These are phyloP conservation scores for Zelleria hepariella DNA, from an alignment of 2,888 invertebrate genomes.

Conservation along the genomic window DNA sequence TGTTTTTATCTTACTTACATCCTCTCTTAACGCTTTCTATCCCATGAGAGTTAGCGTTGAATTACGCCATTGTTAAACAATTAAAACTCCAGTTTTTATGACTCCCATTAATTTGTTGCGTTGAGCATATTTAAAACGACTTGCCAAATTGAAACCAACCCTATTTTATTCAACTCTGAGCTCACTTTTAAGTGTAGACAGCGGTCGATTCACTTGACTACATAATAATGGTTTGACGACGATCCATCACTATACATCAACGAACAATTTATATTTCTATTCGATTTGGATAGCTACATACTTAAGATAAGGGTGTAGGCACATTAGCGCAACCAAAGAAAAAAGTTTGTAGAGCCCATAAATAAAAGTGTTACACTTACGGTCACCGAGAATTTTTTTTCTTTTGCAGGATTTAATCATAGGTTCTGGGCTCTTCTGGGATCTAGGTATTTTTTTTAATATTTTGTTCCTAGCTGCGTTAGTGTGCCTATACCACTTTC, in stretches of 20 bases:
- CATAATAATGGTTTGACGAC: not conserved
- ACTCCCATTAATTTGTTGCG: not conserved
- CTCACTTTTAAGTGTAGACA: not conserved
- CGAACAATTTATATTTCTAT: not conserved
- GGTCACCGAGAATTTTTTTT: too few relatives aligned
- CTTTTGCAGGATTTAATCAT: too few relatives aligned
- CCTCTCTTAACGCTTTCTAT: not conserved
- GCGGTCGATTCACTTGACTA: not conserved
- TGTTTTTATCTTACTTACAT: not conserved
- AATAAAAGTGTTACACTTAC: too few relatives aligned
- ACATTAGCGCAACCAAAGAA: too few relatives aligned
- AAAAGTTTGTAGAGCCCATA: too few relatives aligned
- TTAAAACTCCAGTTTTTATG: not conserved
- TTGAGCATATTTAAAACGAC: not conserved
- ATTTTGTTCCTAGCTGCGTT: too few relatives aligned
- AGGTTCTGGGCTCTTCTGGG: too few relatives aligned
- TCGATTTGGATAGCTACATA: too few relatives aligned
- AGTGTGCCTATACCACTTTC: too few relatives aligned
- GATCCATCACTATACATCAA: not conserved
- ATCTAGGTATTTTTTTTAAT: too few relatives aligned
- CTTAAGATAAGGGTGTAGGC: too few relatives aligned
- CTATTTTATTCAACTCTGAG: not conserved
- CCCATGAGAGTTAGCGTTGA: not conserved
- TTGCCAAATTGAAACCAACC: not conserved
- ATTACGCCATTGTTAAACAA: not conserved